These are phyloP conservation scores for Rhabdophis nuchalis DNA, from an alignment of 2,797 vertebrate species.

Conservation along the genomic window DNA sequence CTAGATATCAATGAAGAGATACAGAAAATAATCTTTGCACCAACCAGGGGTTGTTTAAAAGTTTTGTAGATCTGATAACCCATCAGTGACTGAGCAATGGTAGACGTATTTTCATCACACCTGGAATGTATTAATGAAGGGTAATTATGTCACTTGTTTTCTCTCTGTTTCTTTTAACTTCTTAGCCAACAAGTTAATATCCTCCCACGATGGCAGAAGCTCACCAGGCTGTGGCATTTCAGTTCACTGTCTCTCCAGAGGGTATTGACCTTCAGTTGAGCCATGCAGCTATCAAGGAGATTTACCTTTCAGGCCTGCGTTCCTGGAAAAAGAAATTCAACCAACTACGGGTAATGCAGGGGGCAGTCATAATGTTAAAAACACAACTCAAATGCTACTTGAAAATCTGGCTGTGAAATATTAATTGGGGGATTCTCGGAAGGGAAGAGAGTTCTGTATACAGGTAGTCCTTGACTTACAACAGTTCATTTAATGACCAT, in stretches of 20 bases:
- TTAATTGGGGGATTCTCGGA: neutral
- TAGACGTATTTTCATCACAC: neutral
- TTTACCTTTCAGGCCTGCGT: constrained; percentile 81
- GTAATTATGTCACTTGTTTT: neutral
- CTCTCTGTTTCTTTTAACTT: neutral
- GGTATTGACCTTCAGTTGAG: constrained; percentile 77
- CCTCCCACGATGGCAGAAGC: constrained; percentile 83
- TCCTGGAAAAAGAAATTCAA: constrained; percentile 83
- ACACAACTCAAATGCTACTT: neutral
- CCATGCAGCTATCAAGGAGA: constrained; percentile 78
- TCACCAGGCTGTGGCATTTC: constrained; percentile 91
- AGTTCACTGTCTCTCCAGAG: constrained; percentile 84
- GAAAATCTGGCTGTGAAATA: neutral
- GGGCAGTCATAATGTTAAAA: neutral
- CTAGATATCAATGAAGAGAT: neutral
- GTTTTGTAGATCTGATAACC: neutral
- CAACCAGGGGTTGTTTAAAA: neutral
- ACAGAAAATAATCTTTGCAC: neutral
- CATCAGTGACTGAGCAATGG: neutral
- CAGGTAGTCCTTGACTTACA: no score
- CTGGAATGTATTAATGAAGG: neutral
- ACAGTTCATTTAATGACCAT: no score
- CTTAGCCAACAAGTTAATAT: constrained; percentile 1
- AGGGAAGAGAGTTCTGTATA: neutral
- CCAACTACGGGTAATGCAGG: constrained; percentile 77